phyloP scores from a whole-genome alignment of 2,888 invertebrate species.

The Bellardia bayeri region DNA sequence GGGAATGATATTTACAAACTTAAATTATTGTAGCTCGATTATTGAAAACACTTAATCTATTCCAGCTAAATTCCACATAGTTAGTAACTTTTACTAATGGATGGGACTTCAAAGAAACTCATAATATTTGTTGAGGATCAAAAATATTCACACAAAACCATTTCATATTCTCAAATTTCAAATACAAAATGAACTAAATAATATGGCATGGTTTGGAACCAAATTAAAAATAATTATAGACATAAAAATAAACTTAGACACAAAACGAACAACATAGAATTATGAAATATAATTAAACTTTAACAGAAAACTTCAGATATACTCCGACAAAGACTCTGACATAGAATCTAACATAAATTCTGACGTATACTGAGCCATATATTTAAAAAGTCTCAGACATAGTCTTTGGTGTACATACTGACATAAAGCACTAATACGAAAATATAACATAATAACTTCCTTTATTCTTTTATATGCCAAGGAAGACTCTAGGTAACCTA shows the following conservation, averaged over 20 bases:
- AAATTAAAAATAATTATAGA: not conserved
- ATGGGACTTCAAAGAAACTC: not conserved
- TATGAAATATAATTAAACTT: too few relatives aligned
- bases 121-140: conserved; percentile 23
- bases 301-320: too few relatives aligned
- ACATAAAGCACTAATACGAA: too few relatives aligned
- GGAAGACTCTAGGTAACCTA: too few relatives aligned
- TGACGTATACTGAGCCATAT: not conserved
- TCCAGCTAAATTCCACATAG: not conserved
- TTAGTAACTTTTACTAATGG: not conserved
- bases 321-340: too few relatives aligned
- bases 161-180: not conserved
- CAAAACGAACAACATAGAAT: too few relatives aligned
- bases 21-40: not conserved
- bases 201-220: not conserved
- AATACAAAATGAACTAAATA: not conserved
- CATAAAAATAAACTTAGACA: not conserved
- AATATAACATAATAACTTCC: too few relatives aligned
- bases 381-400: too few relatives aligned
- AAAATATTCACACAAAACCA: not conserved
- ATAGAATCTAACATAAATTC: not conserved
- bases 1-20: not conserved
- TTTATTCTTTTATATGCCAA: too few relatives aligned
- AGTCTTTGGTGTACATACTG: too few relatives aligned
- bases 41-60: conserved; percentile 17